Base-by-base conservation (phyloP, 2,113 vertebrate species). In the Phodopus roborovskii region DNA sequence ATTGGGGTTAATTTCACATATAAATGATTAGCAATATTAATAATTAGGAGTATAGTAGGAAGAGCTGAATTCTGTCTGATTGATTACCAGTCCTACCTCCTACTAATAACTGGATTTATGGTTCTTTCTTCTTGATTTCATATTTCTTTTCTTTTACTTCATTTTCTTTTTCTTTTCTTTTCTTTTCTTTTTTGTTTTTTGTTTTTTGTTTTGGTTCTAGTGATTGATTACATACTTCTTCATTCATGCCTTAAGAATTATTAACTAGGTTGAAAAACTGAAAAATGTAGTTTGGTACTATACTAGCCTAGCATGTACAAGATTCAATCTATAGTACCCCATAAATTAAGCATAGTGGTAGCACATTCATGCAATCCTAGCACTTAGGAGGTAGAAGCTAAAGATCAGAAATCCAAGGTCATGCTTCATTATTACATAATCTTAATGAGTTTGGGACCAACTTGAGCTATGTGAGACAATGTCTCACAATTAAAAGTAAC, bases 241-340 rank as follows among this genome's bases (percentile, higher is more conserved):
- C 7, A 86, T 91, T 77, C 45, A 92, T 56, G 48, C 6, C 89
- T 78, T 79, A 93, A 90, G 24, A 82, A 90, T 60, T 83, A 84
- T 62, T 92, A 73, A 70, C 42, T 70, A 11, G 33, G 22, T 68
- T 70, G 84, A 45, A 50, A 68, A 68, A 53, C 48, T 70, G 84
- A 45, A 50, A 68, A 68, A 53, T 50, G 12, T 16, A 70, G 20
- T n/a, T 71, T 36, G 33, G 7, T 71, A 53, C 17, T 36, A 4
- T 36, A 50, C 64, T 26, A 20, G 7, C 20, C 45, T 70, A n/a
- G 19, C 3, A 0, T 48, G 5, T 22, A 68, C 8, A 66, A 50
- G 42, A 48, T 50, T 50, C 19, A n/a, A n/a, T 70, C 33, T 48
- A 33, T 4, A 87, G 20, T 33, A 26, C 20, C 6, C 12, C 6